Base-by-base conservation (phyloP, 2,113 vertebrate genomes). In the Saimiri boliviensis region DNA sequence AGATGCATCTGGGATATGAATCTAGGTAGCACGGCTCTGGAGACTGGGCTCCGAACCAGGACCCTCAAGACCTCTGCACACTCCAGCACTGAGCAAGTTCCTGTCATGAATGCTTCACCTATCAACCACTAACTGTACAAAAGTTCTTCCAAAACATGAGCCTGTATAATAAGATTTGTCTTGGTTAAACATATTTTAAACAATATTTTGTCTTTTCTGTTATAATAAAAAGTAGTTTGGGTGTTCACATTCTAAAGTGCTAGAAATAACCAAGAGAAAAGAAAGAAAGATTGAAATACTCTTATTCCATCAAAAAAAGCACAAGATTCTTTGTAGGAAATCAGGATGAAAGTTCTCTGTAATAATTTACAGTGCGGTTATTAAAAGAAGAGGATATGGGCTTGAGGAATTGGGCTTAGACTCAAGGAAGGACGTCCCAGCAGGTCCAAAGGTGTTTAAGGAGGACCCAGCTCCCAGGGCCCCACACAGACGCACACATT, bases 41-140 rank as follows among this genome's bases (percentile, higher is more conserved):
- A 25, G 68, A 17, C 14, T 13, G 10, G 19, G 17, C 42, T 70
- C 23, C 4, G 2, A 9, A 6, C 4, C 37, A 21, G 0, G 0
- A 4, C 1, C 47, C 21, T 1, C 0, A 4, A 54, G 66, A 30
- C 20, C 8, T 42, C 45, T 0, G 1, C 58, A 47, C 35, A 5
- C 8, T 8, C 1, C 0, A 6, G 23, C 3, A 0, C 25, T 17
- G 32, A 68, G 40, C 0, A 2, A 8, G 6, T 0, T 5, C 21
- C 40, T 10, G 1, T 35, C 27, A n/a, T 30, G 32, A 73, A 30
- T 0, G 7, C 8, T 27, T 92, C 20, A 4, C 1, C 74, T 30
- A 40, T 17, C 12, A 35, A 5, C 52, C 25, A 3, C 49, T 42
- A 35, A 30, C 17, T 42, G 12, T 19, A 1, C 49, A 16, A 0